Conservation (phyloP, 2,888 invertebrate species). For the Rhopalosiphum nymphaeae region DNA sequence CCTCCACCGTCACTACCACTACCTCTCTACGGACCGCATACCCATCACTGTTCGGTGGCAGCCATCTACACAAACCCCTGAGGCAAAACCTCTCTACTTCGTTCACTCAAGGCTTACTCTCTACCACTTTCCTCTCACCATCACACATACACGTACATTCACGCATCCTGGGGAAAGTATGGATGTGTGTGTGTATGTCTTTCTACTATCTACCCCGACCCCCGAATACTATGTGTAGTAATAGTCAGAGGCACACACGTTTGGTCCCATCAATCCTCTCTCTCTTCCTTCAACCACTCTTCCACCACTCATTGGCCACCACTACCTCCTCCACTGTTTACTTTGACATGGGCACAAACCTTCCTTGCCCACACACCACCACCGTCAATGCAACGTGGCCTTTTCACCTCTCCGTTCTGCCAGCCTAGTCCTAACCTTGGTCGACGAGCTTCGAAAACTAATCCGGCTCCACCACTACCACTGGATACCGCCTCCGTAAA, state of each 20-base stretch:
- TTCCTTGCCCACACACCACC: not conserved
- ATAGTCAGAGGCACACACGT: constrained; percentile 52
- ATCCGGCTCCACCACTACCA: constrained; percentile 66
- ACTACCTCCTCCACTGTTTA: not conserved
- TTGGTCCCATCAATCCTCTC: constrained; percentile 55
- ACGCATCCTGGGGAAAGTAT: constrained; percentile 25
- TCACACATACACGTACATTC: not conserved
- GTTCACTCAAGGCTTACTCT: not conserved
- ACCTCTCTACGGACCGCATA: constrained; percentile 13
- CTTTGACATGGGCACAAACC: constrained; percentile 44
- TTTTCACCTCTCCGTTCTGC: constrained; percentile 60
- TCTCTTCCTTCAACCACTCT: constrained; percentile 24
- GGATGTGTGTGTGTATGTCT: constrained; percentile 19
- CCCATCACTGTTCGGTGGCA: constrained; percentile 42
- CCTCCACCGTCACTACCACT: not conserved
- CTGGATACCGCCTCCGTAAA: constrained; percentile 38
- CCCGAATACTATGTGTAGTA: constrained; percentile 47
- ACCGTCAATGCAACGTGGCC: constrained; percentile 1
- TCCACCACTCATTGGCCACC: not conserved
- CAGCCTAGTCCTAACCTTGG: constrained; percentile 64
- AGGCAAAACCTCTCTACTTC: constrained; percentile 42
- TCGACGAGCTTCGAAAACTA: constrained; percentile 51
- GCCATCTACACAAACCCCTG: constrained; percentile 55
- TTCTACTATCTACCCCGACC: not conserved
- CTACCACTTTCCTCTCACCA: constrained; percentile 24